Conservation (phyloP, 1,140 invertebrate species). For the Maniola jurtina region DNA sequence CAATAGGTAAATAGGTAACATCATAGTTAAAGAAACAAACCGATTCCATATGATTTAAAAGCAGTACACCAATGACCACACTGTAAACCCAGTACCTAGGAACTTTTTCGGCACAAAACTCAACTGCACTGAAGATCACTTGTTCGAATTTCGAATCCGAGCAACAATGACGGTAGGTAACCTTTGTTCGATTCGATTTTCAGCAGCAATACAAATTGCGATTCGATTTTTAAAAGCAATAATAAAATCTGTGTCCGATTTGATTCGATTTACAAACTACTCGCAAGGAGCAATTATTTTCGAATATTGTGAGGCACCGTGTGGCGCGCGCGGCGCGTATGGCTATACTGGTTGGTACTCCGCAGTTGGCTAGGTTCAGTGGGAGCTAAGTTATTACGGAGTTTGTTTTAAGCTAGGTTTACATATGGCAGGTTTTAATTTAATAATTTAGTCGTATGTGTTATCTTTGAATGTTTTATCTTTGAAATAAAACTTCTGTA, state of each 20-base stretch:
- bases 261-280: slow-evolving; percentile 18
- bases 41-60: background rate
- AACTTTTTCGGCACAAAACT: slow-evolving; percentile 12
- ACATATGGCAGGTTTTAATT: background rate
- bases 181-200: background rate
- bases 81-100: slow-evolving; percentile 4
- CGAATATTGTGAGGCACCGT: slow-evolving; percentile 2
- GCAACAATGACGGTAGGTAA: background rate
- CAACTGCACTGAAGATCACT: slow-evolving; percentile 1
- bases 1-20: background rate
- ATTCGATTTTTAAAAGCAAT: background rate
- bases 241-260: background rate
- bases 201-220: background rate
- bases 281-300: slow-evolving; percentile 18
- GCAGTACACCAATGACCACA: slow-evolving; percentile 1
- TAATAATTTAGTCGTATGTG: no score
- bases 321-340: slow-evolving; percentile 15
- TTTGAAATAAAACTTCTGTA: no score
- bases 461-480: no score
- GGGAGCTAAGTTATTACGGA: slow-evolving; percentile 4
- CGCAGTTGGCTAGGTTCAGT: slow-evolving; percentile 7
- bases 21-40: background rate
- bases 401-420: slow-evolving; percentile 12
- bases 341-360: slow-evolving; percentile 12
- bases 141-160: background rate